phyloP scores from a whole-genome alignment of 2,113 vertebrate species.

The Myotis yumanensis region DNA sequence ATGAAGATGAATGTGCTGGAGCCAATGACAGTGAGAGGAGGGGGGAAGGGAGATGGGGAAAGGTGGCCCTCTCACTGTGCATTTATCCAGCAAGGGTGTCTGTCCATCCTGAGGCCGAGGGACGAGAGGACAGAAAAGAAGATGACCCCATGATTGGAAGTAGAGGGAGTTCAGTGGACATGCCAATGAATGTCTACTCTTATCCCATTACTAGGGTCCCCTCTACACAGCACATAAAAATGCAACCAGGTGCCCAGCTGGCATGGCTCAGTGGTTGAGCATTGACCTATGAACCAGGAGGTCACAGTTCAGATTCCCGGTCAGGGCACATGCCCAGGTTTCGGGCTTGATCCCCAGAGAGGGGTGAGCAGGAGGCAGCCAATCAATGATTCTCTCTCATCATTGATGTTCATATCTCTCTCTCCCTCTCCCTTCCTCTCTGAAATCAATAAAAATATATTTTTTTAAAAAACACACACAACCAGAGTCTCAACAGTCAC shows the following conservation, averaged over 20 bases:
- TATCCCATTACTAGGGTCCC: rapidly evolving
- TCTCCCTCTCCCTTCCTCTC: too few species aligned
- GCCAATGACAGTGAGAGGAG: not conserved
- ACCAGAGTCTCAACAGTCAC: rapidly evolving
- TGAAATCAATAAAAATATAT: too few species aligned
- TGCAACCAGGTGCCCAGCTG: not conserved
- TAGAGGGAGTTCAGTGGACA: not conserved
- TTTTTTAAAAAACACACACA: not conserved
- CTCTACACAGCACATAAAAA: not conserved
- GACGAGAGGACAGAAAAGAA: not conserved
- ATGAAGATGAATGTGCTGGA: not conserved
- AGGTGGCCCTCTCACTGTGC: not conserved
- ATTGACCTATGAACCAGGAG: too few species aligned
- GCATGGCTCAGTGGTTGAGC: too few species aligned
- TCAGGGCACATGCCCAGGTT: too few species aligned
- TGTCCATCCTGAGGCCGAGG: rapidly evolving
- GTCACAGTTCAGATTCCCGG: too few species aligned
- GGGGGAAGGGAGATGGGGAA: rapidly evolving
- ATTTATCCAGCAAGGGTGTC: not conserved
- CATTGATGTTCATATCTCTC: too few species aligned
- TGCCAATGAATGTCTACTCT: not conserved
- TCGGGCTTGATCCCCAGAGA: too few species aligned
- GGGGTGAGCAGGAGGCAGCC: too few species aligned
- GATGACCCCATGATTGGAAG: rapidly evolving
- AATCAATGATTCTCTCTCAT: too few species aligned